These are phyloP conservation scores for Camponotus floridanus DNA, from an alignment of 1,140 invertebrate species.

Conservation along the genomic window DNA sequence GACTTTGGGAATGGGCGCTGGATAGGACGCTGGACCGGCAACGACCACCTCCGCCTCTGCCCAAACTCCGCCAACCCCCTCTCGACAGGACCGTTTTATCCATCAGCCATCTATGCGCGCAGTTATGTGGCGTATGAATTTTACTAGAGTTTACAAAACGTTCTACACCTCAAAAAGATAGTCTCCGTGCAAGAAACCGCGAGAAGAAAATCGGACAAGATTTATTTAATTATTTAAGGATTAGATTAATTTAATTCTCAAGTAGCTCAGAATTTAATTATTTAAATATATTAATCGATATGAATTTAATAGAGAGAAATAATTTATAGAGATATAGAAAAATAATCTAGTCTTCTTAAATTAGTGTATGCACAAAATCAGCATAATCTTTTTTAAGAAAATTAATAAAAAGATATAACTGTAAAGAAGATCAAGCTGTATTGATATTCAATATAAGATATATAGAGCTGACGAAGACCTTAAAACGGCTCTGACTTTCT, in stretches of 20 bases:
- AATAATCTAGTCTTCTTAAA: neutral
- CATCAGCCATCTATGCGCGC: slow-evolving; percentile 6
- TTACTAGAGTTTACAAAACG: neutral
- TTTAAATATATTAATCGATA: neutral
- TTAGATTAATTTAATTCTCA: too few relatives aligned
- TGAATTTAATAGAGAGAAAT: neutral
- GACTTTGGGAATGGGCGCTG: slow-evolving; percentile 74
- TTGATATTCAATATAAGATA: neutral
- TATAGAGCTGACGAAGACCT: neutral
- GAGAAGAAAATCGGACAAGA: neutral
- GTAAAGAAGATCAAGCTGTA: neutral
- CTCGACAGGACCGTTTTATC: slow-evolving; percentile 47
- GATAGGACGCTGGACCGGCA: slow-evolving; percentile 63
- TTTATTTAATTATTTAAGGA: too few relatives aligned
- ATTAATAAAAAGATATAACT: neutral
- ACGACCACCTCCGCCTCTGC: slow-evolving; percentile 48
- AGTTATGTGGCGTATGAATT: neutral
- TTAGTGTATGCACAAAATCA: neutral
- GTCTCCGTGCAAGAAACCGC: neutral
- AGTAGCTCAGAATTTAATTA: too few relatives aligned
- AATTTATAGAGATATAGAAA: too few relatives aligned
- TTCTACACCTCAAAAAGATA: neutral
- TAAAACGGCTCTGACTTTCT: neutral
- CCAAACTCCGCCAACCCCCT: neutral
- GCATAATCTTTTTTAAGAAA: neutral